Evolutionary conservation across 2,797 vertebrate genomes (phyloP).

Genomic region (Yasuhikotakia modesta): DNA sequence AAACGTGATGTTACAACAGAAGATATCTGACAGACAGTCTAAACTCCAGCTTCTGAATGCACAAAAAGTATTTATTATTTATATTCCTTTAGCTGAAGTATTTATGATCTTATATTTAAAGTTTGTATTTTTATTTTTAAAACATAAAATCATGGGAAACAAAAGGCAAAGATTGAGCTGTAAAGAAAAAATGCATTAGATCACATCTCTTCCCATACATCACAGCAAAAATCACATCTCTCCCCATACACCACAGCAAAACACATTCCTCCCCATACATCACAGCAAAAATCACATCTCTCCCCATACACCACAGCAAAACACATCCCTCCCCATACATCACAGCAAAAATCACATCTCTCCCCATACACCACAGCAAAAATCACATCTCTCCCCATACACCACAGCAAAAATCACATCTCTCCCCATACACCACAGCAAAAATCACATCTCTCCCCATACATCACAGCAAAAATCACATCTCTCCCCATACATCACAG

Average conservation of each 20-base stretch:
- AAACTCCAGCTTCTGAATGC: background rate
- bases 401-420: too few species aligned
- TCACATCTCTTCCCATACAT: conserved; percentile 30
- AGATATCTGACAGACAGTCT: conserved; percentile 6
- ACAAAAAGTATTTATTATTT: conserved; percentile 9
- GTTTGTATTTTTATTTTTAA: too few species aligned
- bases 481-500: conserved; percentile 17
- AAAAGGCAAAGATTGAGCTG: background rate
- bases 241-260: too few species aligned
- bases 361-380: too few species aligned
- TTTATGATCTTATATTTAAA: too few species aligned
- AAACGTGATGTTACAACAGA: conserved; percentile 32
- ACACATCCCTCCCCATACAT: conserved; percentile 24
- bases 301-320: too few species aligned
- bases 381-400: conserved; percentile 23
- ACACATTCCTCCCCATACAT: conserved; percentile 24
- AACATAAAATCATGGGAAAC: conserved; percentile 26
- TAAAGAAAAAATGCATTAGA: conserved; percentile 12
- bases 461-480: too few species aligned
- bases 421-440: too few species aligned
- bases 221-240: too few species aligned
- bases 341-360: too few species aligned
- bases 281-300: too few species aligned
- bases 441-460: conserved; percentile 26
- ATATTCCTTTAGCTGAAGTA: conserved; percentile 4